Conservation (phyloP, 2,888 invertebrate genomes). For the Stomorhina lunata region DNA sequence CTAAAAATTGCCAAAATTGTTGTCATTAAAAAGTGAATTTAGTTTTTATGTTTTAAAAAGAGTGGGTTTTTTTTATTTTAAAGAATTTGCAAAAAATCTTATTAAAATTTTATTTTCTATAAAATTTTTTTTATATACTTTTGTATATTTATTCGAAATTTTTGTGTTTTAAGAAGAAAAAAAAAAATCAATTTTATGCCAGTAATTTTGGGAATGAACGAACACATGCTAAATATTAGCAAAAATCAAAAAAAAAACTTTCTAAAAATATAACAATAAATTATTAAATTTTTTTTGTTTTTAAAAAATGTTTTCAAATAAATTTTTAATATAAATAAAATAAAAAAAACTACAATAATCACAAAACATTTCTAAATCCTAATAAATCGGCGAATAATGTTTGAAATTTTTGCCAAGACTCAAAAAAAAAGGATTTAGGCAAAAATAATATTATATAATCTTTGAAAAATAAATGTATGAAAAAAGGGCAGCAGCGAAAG, state of each 20-base stretch:
- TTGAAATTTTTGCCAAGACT: neutral
- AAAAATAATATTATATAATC: slow-evolving; percentile 53
- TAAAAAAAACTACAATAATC: neutral
- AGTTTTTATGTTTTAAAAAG: neutral
- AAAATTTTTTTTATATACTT: slow-evolving; percentile 14
- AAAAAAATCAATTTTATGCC: slow-evolving; percentile 50
- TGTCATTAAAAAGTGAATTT: slow-evolving; percentile 46
- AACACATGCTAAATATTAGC: slow-evolving; percentile 27
- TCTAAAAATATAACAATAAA: slow-evolving; percentile 33
- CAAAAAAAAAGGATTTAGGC: neutral
- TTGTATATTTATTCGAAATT: neutral
- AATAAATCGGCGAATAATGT: neutral
- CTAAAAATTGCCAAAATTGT: slow-evolving; percentile 19
- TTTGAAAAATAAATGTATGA: slow-evolving; percentile 30
- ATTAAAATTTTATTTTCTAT: neutral
- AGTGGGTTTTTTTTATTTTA: neutral
- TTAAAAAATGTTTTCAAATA: neutral
- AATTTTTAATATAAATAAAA: neutral
- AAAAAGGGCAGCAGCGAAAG: slow-evolving; percentile 37
- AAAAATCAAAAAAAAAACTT: slow-evolving; percentile 38
- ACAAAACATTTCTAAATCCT: neutral
- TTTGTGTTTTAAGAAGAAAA: slow-evolving; percentile 12
- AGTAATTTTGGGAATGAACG: neutral
- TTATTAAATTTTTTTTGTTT: neutral
- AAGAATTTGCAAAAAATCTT: neutral